These are phyloP conservation scores for Drosophila tristis DNA, from an alignment of 1,140 invertebrate genomes.

Conservation along the genomic window DNA sequence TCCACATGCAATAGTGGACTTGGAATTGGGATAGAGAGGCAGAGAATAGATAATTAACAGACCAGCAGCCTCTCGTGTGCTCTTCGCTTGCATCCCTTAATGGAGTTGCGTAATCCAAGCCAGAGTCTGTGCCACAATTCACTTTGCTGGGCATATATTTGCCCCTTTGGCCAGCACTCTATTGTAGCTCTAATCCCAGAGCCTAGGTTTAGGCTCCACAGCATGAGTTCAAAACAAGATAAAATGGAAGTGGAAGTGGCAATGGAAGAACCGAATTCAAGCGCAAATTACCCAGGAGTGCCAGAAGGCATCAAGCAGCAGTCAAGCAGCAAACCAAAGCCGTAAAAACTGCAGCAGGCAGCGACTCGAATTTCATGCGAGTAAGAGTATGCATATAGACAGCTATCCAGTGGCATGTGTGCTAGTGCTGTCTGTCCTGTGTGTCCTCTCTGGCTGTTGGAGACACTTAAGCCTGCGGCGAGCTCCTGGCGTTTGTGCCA, in stretches of 20 bases:
- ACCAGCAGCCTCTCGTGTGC: too few species aligned
- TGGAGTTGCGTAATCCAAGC: too few species aligned
- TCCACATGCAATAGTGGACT: too few species aligned
- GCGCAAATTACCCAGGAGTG: slow-evolving; percentile 24
- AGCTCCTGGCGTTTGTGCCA: slow-evolving; percentile 60
- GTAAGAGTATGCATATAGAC: slow-evolving; percentile 1
- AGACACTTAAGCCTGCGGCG: slow-evolving; percentile 74
- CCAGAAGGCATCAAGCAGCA: slow-evolving; percentile 28
- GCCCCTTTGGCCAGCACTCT: background rate
- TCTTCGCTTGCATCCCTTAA: too few species aligned
- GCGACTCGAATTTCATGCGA: background rate
- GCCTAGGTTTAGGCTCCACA: background rate
- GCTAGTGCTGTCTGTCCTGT: slow-evolving; percentile 29
- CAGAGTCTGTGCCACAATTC: too few species aligned
- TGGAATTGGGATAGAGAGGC: too few species aligned
- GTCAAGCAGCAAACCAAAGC: slow-evolving; percentile 22
- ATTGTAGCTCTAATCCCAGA: slow-evolving; percentile 1
- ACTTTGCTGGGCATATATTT: too few species aligned
- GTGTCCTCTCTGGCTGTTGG: slow-evolving; percentile 51
- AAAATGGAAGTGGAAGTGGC: slow-evolving; percentile 12
- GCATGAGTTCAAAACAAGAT: background rate
- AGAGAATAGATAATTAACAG: too few species aligned
- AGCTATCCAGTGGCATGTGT: slow-evolving; percentile 41
- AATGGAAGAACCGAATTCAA: slow-evolving; percentile 22
- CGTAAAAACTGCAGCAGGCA: slow-evolving; percentile 49